phyloP scores from a whole-genome alignment of 2,888 invertebrate species.

The Morpho deidamia region DNA sequence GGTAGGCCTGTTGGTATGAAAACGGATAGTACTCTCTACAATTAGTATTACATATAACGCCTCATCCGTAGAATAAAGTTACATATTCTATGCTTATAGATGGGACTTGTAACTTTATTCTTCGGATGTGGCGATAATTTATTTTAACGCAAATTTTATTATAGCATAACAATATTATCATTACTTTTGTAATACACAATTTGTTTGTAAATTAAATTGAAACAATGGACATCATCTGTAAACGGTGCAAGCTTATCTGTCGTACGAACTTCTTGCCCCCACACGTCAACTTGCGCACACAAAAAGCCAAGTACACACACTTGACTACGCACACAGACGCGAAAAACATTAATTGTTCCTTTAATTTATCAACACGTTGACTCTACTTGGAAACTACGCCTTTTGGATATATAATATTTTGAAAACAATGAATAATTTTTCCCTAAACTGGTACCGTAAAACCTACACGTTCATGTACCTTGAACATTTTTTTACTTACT shows the following conservation, averaged over 20 bases:
- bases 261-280: slow-evolving; percentile 32
- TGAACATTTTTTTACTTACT: too few relatives aligned
- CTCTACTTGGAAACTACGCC: slow-evolving; percentile 36
- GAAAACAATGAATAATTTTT: slow-evolving; percentile 22
- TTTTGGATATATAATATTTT: slow-evolving; percentile 38
- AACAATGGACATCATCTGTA: neutral
- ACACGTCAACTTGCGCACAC: slow-evolving; percentile 25
- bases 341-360: slow-evolving; percentile 49
- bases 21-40: too few relatives aligned
- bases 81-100: too few relatives aligned
- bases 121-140: too few relatives aligned
- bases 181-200: neutral
- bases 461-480: too few relatives aligned
- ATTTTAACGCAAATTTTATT: too few relatives aligned
- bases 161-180: too few relatives aligned
- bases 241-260: slow-evolving; percentile 42
- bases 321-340: slow-evolving; percentile 35
- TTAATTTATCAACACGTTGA: slow-evolving; percentile 42
- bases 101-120: too few relatives aligned
- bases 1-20: too few relatives aligned
- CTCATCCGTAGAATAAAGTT: too few relatives aligned
- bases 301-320: slow-evolving; percentile 20
- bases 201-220: neutral
- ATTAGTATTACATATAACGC: too few relatives aligned
- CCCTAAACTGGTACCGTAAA: too few relatives aligned